Base-by-base conservation (phyloP, 37 sponge, comb jelly and placozoan species). In the Crambe crambe region DNA sequence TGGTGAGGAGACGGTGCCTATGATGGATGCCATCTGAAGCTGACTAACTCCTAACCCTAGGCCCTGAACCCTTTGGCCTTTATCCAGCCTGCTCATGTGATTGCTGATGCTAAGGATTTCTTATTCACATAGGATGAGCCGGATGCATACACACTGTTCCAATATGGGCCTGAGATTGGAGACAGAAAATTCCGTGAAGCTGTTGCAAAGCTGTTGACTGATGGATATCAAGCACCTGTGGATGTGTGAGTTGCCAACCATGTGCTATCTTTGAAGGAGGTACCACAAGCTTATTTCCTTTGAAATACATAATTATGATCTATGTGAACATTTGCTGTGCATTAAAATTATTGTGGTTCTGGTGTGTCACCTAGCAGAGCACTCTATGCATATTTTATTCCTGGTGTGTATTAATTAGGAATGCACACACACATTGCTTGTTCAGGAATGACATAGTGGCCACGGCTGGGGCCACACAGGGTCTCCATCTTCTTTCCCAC, bases 401-500 rank as follows among this genome's bases (percentile, higher is more conserved):
- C 12, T 47, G 51, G 12, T 47, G 10, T 15, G 51, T 47, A 47
- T 15, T 47, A 15, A 12, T 47, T 47, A 6, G 12, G 51, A 6
- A 47, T 12, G 6, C 10, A 20, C 63, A 61, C 63, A 23, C 63
- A 20, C 30, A 8, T 27, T 61, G 4, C 23, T 1, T 40, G 15
- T 72, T 22, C 70, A 92, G 93, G 34, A 72, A 88, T 35, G 86
- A 88, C 18, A 22, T 95, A 30, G 29, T 91, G 23, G 74, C 64
- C 17, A 88, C 89, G 23, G 69, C 92, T 77, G 95, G 95, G 10
- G 92, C 95, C 35, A 75, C 86, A 22, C 83, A 82, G 21, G 95
- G 83, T 0, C 72, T 91, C 17, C 3, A 25, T 42, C 36, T 91
- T 35, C 54, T 95, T 35, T 41, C 86, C 29, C 43, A 44, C 36